phyloP scores from a whole-genome alignment of 2,797 vertebrate species.

The Platalea minor region DNA sequence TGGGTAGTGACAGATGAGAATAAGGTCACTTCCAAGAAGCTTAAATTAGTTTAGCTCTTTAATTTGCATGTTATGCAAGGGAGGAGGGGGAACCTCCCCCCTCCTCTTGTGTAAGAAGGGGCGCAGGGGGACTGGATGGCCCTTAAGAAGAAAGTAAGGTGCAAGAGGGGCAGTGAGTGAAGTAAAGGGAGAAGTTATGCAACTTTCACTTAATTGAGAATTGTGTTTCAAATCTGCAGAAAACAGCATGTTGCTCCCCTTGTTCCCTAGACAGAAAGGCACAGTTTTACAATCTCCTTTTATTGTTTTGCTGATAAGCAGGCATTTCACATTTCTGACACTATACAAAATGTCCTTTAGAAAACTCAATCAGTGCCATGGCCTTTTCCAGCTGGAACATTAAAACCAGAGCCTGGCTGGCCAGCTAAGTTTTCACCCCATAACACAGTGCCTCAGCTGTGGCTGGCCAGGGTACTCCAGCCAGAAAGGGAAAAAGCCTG shows the following conservation, averaged over 20 bases:
- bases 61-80: not conserved
- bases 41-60: not conserved
- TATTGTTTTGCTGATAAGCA: conserved; percentile 65
- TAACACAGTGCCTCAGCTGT: not conserved
- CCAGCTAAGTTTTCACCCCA: not conserved
- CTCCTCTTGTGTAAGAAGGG: not conserved
- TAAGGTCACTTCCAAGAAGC: not conserved
- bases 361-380: not conserved
- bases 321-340: conserved; percentile 47
- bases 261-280: conserved; percentile 25
- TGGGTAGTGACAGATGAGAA: not conserved
- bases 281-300: conserved; percentile 43
- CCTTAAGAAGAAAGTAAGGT: not conserved
- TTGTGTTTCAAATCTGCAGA: conserved; percentile 36
- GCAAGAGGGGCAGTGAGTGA: not conserved
- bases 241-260: conserved; percentile 9
- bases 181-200: not conserved
- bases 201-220: not conserved
- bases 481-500: not conserved
- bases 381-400: conserved; percentile 1
- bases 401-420: not conserved
- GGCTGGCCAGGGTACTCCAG: not conserved
- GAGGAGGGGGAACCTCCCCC: not conserved
- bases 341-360: conserved; percentile 43
- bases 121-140: rapidly evolving